Evolutionary conservation across 2,888 invertebrate species (phyloP), one percentile per base, ranked within the genome.

Genomic region (Amorpha juglandis): DNA sequence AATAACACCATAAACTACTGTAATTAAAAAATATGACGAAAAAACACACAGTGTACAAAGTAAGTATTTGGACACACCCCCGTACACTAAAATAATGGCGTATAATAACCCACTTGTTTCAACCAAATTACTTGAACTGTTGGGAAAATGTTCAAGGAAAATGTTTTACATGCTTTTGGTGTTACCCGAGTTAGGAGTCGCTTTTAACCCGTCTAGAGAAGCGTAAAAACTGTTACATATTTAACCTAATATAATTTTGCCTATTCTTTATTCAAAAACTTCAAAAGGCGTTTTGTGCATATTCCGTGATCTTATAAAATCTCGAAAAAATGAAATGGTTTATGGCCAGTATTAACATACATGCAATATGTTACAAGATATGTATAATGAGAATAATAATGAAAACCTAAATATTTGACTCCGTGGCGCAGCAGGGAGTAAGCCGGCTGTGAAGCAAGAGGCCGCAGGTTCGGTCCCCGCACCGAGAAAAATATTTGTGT

Each of bases 71-170:
- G 38, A 38, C 42, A 38, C 58, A 58, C 58, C 58, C 55, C 58
- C 42, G 3, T 52, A 52, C 33, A 38, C 4, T 38, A 19, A 42
- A 58, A 6, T 38, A 58, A 58, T 58, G 58, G 58, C 19, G 58
- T 42, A 58, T 58, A 58, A 58, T 58, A 58, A 58, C 38, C 58
- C 38, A 42, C 58, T 58, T 58, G 58, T 42, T 38, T 38, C 58
- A 58, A 58, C 11, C 7, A 58, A 58, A 58, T 58, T 58, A 58
- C 58, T 58, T 58, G 58, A 16, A 58, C 42, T 58, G 58, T 58
- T 42, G 8, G 42, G 58, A 38, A 58, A 58, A 58, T 58, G 38
- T 33, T 33, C 33, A 42, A 58, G 19, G 58, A 58, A 58, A 58
- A 42, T 58, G 42, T 58, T 42, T 55, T 58, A 58, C 58, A 58